A percentile compares a stretch with the other conserved stretches of the same genome.
Evolutionary conservation across 2,113 vertebrate genomes (phyloP).

Genomic region (Junco hyemalis): DNA sequence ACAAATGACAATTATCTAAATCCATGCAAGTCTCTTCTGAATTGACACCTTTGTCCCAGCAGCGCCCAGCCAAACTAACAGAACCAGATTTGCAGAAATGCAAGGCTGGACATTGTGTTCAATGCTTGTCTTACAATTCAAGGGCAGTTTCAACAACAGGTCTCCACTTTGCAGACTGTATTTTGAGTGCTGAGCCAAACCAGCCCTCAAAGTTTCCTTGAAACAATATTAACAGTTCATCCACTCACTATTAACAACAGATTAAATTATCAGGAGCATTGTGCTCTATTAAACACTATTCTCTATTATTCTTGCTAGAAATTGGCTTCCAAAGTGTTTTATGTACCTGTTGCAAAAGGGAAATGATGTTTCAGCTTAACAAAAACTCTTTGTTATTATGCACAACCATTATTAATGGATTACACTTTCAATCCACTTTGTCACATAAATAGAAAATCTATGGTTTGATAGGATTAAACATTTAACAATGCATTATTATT

Average conservation of each 20-base stretch:
- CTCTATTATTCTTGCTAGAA: background rate
- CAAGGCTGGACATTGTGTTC: background rate
- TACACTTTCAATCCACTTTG: slow-evolving; percentile 17
- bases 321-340: slow-evolving; percentile 46
- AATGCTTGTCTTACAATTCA: background rate
- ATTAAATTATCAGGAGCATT: background rate
- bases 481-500: background rate
- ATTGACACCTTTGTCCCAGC: background rate
- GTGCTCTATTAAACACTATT: background rate
- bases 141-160: background rate
- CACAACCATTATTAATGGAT: slow-evolving; percentile 19
- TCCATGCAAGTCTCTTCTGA: background rate
- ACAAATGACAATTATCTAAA: background rate
- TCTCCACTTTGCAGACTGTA: background rate
- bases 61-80: background rate
- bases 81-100: background rate
- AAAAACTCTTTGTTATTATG: slow-evolving; percentile 5
- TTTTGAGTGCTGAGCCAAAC: background rate
- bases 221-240: background rate
- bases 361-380: slow-evolving; percentile 20
- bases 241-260: background rate
- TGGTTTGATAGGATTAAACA: slow-evolving; percentile 17
- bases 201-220: slow-evolving; percentile 1
- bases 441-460: slow-evolving; percentile 21
- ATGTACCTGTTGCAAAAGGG: slow-evolving; percentile 3